Evolutionary conservation across 2,113 vertebrate genomes (phyloP), one percentile per base, ranked within the genome.

Genomic region (Chinchilla lanigera): DNA sequence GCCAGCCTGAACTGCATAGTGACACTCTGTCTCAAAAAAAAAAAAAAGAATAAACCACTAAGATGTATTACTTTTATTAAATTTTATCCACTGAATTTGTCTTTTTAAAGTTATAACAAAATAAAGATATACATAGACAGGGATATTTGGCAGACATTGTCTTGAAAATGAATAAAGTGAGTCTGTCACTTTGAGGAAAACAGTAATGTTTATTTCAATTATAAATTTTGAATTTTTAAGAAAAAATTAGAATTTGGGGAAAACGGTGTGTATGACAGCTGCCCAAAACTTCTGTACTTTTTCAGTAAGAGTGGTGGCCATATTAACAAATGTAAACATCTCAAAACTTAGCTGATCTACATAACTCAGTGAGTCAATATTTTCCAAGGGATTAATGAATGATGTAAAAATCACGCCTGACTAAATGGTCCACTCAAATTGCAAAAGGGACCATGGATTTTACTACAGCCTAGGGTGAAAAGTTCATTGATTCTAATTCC

Each of bases 241-340:
- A 41, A 90, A 90, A 95, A 96, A 83, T 60, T 73, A 65, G 58
- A 92, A 93, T 95, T 73, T 85, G 58, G 50, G 65, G 52, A 94
- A 96, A 86, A 26, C 24, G 35, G 3, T 50, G 7, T 38, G 12
- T 47, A 54, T 95, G 52, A 38, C 30, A 90, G 35, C 44, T 94
- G 73, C 7, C 28, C 12, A 89, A 50, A 28, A 89, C 30, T 92
- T 89, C 38, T 61, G 82, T 22, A 63, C 3, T 58, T 89, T 63
- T 77, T 94, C 35, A 92, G 58, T 89, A 60, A 96, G 2, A 41
- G 58, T 77, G 38, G 63, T 82, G 9, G 14, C 86, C 54, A 91
- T 41, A 84, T 65, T 87, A 95, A 94, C 63, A 96, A 87, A 75
- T 22, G 33, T 83, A 52, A 92, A 52, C 52, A 33, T 95, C 93